phyloP scores from a whole-genome alignment of 2,113 vertebrate species.

The rabbit (Oryctolagus cuniculus) region DNA sequence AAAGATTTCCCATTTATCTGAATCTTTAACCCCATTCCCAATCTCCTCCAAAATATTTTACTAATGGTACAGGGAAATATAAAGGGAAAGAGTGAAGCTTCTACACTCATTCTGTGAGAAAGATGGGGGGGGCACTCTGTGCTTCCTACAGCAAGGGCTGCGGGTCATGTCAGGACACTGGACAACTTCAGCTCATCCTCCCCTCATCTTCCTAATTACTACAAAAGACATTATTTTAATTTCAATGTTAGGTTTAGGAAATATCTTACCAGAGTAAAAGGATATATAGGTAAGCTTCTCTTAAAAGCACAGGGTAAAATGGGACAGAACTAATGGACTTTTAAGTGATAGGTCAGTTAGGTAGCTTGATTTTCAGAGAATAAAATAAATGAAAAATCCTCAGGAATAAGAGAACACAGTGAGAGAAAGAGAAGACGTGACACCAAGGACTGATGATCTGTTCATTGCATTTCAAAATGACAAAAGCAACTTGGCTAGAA shows the following conservation, averaged over 20 bases:
- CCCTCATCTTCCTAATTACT: not conserved
- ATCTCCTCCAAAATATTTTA: not conserved
- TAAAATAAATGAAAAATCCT: constrained; percentile 27
- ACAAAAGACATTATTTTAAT: not conserved
- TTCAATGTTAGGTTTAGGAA: not conserved
- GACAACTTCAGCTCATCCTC: not conserved
- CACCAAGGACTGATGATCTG: not conserved
- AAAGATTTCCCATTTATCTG: not conserved
- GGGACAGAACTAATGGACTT: not conserved
- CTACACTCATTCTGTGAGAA: not conserved
- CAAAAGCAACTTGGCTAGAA: constrained; percentile 62
- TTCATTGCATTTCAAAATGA: constrained; percentile 68
- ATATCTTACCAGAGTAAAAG: constrained; percentile 10
- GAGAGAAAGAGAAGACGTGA: not conserved
- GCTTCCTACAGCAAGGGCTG: not conserved
- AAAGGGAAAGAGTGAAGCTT: not conserved
- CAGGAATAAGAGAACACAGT: not conserved
- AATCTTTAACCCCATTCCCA: no score
- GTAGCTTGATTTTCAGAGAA: not conserved
- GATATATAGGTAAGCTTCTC: not conserved
- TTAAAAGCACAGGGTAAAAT: not conserved
- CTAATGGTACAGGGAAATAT: not conserved
- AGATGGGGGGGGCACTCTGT: not conserved
- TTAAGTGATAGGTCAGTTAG: constrained; percentile 12
- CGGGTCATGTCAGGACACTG: not conserved